Evolutionary conservation across 2,113 vertebrate genomes (phyloP).

Genomic region (Cranoglanis bouderius): DNA sequence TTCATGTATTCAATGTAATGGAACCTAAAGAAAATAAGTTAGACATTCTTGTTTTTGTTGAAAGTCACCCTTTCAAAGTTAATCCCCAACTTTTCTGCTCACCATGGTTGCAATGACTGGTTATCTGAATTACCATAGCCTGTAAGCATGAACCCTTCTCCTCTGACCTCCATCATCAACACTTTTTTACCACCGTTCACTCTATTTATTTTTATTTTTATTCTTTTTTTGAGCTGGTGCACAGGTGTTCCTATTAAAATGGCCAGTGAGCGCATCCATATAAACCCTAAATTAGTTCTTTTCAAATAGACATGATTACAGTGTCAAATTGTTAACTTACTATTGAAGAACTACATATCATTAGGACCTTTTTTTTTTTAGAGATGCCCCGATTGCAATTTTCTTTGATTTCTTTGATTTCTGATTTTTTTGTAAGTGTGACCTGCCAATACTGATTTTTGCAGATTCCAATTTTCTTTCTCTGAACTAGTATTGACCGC

Average conservation of each 20-base stretch:
- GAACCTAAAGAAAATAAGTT: conserved; percentile 90
- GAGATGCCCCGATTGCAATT: too few species aligned
- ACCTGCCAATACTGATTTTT: too few species aligned
- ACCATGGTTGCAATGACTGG: background rate
- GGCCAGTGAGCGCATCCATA: background rate
- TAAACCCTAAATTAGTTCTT: background rate
- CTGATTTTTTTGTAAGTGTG: too few species aligned
- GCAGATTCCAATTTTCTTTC: too few species aligned
- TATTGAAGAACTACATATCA: background rate
- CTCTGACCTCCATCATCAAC: background rate
- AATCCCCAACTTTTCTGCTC: conserved; percentile 61
- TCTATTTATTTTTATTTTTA: background rate
- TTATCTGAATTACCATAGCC: background rate
- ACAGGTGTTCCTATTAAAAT: too few species aligned
- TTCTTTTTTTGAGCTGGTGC: background rate
- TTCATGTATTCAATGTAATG: background rate
- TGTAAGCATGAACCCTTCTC: background rate
- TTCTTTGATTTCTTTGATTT: too few species aligned
- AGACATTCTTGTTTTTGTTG: conserved; percentile 80
- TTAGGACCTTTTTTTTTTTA: background rate
- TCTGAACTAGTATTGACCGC: too few species aligned
- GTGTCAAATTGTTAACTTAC: background rate
- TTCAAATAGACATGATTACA: background rate
- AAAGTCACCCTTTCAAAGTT: conserved; percentile 85
- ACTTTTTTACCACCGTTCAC: background rate